Base-by-base conservation (phyloP, 2,113 vertebrate species). In the Chloropsis hardwickii region DNA sequence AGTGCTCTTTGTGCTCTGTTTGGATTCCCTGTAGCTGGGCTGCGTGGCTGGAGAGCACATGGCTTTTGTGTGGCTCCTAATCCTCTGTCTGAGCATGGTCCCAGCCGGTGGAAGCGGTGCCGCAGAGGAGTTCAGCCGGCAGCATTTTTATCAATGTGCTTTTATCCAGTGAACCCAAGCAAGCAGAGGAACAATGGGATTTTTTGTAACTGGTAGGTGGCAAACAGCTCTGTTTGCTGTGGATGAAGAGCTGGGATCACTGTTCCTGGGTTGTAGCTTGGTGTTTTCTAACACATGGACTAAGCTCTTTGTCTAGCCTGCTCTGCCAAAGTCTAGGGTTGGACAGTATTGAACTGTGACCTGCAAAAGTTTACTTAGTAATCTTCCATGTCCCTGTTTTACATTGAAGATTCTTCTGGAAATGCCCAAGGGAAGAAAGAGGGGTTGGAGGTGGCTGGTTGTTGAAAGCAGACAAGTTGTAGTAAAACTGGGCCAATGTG, bases 381-480 rank as follows among this genome's bases (percentile, higher is more conserved):
- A 45, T 81, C 51, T 71, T 81, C 11, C 24, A 31, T 47, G 39
- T 71, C 69, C 48, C 20, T 74, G 0, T 91, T 83, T 62, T 58
- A 81, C 39, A 6, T 31, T 54, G 82, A 47, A 81, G 39, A 40
- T 47, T 88, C 28, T 74, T 12, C 27, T 92, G 85, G 82, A 80
- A 88, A 42, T 73, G 71, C 76, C 25, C 20, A 14, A n/a, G 58
- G 91, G 57, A 29, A 60, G 48, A 58, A 58, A 72, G 58, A 45
- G 28, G 15, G 53, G 5, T 84, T 90, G 78, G 60, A 91, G 66
- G 67, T 92, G 74, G 22, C 62, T 86, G 31, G 50, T 69, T 88
- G 83, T 86, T 83, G 91, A 80, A 96, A 90, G 57, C 57, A 53
- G 62, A 85, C 29, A 44, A 47, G 40, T 53, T 88, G 56, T 45